Evolutionary conservation across 1,140 invertebrate species (phyloP), one percentile per base, ranked within the genome.

Genomic region (Drosophila nigrodunni): DNA sequence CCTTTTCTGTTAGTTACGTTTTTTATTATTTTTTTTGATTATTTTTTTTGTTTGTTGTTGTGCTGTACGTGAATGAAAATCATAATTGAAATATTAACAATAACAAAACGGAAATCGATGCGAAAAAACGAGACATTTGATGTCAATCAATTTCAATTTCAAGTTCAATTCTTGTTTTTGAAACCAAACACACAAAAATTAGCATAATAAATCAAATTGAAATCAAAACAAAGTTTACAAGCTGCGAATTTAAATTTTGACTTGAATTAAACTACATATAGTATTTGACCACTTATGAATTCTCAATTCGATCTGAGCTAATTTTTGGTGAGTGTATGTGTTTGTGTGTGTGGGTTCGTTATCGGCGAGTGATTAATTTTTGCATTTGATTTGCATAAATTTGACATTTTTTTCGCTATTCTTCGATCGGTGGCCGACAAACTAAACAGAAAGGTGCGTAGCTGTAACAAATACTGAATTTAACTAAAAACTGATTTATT

Each of bases 11-110:
- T 71, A 60, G 52, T 71, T 66, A 61, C 44, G 60, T 15, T 44
- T 52, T 54, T 54, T 76, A 39, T 39, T 39, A 39, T 57, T 60
- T 76, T 71, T 75, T 60, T 30, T 2, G 60, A 55, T 47, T 61
- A 37, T 76, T 46, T 72, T 67, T 68, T 66, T 68, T 76, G 46
- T 61, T 76, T 46, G 66, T 67, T 68, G 58, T 68, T 76, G 54
- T 61, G 72, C 52, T 64, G 44, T 25, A 6, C 34, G 68, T 60
- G 61, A 49, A 37, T 47, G 43, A 57, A 74, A 44, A 9, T 21
- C 44, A 46, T 52, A 37, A 72, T 72, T 44, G 13, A 71, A 59
- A 73, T 46, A 65, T 34, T 62, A 37, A 59, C 55, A 73, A 50
- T 66, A 66, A 46, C 39, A 44, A 25, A 25, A 25, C 35, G 39